phyloP scores from a whole-genome alignment of 92 coral and sea anemone genomes.

The Metridium senile region DNA sequence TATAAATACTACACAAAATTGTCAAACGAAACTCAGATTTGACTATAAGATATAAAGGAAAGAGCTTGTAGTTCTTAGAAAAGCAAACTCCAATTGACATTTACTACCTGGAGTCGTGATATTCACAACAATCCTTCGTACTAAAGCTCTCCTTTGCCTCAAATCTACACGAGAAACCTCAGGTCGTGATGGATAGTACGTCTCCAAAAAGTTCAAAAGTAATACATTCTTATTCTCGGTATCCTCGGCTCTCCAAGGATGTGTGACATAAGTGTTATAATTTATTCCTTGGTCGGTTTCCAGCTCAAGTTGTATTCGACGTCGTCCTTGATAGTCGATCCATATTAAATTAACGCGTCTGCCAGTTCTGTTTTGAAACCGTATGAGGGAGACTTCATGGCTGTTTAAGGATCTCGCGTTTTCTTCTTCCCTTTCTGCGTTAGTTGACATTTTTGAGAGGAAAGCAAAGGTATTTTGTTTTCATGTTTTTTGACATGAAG shows the following conservation, averaged over 20 bases:
- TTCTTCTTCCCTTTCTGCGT: conserved; percentile 21
- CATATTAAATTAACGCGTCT: conserved; percentile 69
- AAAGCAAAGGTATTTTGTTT: background rate
- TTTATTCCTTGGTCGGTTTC: conserved; percentile 13
- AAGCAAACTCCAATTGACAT: too few relatives aligned
- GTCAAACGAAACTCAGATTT: background rate
- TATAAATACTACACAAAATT: background rate
- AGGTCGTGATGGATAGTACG: conserved; percentile 67
- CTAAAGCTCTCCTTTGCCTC: conserved; percentile 43
- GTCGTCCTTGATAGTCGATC: conserved; percentile 73
- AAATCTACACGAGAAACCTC: conserved; percentile 49
- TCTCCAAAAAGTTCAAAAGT: conserved; percentile 72
- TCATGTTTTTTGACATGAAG: background rate
- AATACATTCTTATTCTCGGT: conserved; percentile 62
- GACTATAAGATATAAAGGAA: background rate
- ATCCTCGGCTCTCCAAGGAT: conserved; percentile 91
- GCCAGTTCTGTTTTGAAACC: conserved; percentile 79
- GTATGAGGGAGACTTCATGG: conserved; percentile 55
- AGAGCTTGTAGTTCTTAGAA: too few relatives aligned
- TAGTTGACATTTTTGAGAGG: background rate
- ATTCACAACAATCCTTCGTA: conserved; percentile 48
- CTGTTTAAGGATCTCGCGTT: conserved; percentile 53
- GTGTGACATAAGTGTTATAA: conserved; percentile 76
- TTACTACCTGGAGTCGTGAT: conserved; percentile 81
- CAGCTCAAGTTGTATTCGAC: conserved; percentile 51